phyloP scores from a whole-genome alignment of 2,888 invertebrate species.

The Orthosia gothica region DNA sequence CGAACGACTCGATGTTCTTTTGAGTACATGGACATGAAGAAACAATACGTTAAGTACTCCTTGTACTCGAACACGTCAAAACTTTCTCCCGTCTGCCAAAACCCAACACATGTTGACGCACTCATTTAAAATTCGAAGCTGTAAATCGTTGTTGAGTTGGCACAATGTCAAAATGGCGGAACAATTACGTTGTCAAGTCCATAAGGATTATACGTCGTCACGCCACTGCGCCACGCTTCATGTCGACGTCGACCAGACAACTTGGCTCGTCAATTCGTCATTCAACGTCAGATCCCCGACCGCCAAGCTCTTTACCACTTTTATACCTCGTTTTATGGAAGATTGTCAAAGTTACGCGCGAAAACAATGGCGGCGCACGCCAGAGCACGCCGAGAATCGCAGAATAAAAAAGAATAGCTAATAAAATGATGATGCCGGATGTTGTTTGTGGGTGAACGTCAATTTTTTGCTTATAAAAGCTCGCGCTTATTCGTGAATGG shows the following conservation, averaged over 20 bases:
- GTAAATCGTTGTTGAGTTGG: slow-evolving; percentile 74
- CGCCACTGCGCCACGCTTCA: slow-evolving; percentile 75
- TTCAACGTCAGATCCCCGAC: slow-evolving; percentile 69
- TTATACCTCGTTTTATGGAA: slow-evolving; percentile 75
- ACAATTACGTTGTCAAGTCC: slow-evolving; percentile 82
- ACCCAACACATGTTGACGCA: slow-evolving; percentile 63
- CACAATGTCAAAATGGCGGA: slow-evolving; percentile 82
- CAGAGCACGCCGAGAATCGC: slow-evolving; percentile 66
- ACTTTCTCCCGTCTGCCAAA: slow-evolving; percentile 58
- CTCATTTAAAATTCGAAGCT: slow-evolving; percentile 72
- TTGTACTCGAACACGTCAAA: slow-evolving; percentile 55
- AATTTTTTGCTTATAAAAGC: slow-evolving; percentile 66
- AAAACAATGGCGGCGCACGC: slow-evolving; percentile 72
- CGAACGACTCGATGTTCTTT: slow-evolving; percentile 47
- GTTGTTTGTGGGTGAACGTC: slow-evolving; percentile 68
- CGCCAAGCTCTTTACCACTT: slow-evolving; percentile 68
- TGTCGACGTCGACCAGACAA: slow-evolving; percentile 70
- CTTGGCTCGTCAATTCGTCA: slow-evolving; percentile 77
- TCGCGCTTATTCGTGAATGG: slow-evolving; percentile 50
- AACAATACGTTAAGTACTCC: slow-evolving; percentile 47
- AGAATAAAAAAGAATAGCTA: slow-evolving; percentile 70
- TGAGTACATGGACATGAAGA: slow-evolving; percentile 42
- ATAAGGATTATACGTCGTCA: slow-evolving; percentile 77
- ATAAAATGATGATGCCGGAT: slow-evolving; percentile 72
- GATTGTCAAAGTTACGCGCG: slow-evolving; percentile 75